Conservation (phyloP, 2,113 vertebrate species). For the Lasiurus cinereus region DNA sequence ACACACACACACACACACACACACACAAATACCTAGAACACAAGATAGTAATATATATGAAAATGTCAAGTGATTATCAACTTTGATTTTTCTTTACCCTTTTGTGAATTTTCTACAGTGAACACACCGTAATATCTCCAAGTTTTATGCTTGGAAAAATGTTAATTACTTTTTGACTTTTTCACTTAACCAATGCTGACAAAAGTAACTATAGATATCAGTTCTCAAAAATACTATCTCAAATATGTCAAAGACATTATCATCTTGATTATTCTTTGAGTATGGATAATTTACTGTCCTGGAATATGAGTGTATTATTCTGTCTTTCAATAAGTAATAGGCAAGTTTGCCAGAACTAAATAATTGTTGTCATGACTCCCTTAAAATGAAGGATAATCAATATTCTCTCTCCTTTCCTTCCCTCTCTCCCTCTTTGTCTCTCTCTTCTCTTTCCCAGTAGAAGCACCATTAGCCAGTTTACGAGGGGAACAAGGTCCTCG, state of each 20-base stretch:
- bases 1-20: background rate
- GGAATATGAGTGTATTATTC: background rate
- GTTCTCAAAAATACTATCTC: constrained; percentile 50
- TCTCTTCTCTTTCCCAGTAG: constrained; percentile 77
- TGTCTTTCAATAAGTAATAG: background rate
- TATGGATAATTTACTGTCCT: background rate
- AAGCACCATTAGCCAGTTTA: constrained; percentile 89
- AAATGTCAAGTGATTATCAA: background rate
- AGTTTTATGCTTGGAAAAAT: background rate
- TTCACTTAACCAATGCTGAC: constrained; percentile 32
- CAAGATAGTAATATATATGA: background rate
- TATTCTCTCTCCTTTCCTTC: constrained; percentile 43
- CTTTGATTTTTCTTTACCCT: background rate
- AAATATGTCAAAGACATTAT: constrained; percentile 1
- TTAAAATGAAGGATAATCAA: background rate
- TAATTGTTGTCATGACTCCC: background rate
- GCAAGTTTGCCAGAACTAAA: background rate
- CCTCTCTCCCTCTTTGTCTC: too few species aligned
- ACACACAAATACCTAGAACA: background rate
- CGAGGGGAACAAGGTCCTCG: constrained; percentile 94
- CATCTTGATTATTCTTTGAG: constrained; percentile 19
- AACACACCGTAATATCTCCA: constrained; percentile 17
- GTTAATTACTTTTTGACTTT: constrained; percentile 3
- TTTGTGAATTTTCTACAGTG: background rate
- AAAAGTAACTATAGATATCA: constrained; percentile 31